Conservation (phyloP, 2,888 invertebrate genomes). For the Ramazzottius varieornatus region DNA sequence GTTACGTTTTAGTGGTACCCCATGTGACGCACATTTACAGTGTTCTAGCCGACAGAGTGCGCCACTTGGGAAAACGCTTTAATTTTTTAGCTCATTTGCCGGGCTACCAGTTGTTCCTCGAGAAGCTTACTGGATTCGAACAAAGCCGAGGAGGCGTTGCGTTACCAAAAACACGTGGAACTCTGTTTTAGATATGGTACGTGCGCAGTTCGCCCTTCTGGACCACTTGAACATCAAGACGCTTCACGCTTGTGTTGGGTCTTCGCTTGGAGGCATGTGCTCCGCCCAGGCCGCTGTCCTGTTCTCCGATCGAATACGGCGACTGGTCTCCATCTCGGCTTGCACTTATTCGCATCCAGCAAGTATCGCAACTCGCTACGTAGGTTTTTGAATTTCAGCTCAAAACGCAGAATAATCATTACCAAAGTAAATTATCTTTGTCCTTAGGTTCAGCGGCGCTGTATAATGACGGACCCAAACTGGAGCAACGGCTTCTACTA, state of each 20-base stretch:
- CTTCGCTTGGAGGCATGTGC: slow-evolving; percentile 19
- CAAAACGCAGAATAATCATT: no score
- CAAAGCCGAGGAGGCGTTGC: no score
- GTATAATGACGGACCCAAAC: slow-evolving; percentile 22
- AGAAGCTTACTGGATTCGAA: no score
- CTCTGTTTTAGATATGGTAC: background rate
- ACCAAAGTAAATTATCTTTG: no score
- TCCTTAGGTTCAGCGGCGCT: slow-evolving; percentile 21
- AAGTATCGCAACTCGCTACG: slow-evolving; percentile 21
- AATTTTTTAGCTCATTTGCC: no score
- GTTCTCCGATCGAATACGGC: slow-evolving; percentile 18
- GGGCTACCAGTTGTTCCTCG: no score
- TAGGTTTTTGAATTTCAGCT: no score
- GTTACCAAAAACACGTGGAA: no score
- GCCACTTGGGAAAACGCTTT: slow-evolving; percentile 21
- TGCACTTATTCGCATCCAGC: slow-evolving; percentile 20
- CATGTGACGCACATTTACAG: no score
- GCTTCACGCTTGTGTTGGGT: slow-evolving; percentile 20
- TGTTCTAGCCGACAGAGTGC: no score
- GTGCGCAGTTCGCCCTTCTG: background rate
- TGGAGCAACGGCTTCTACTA: slow-evolving; percentile 23
- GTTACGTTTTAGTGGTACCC: no score
- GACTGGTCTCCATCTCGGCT: slow-evolving; percentile 19
- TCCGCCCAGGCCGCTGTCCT: slow-evolving; percentile 16
- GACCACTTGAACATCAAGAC: slow-evolving; percentile 7